Percentiles rank a stretch among this genome's conserved stretches.
These are phyloP conservation scores for Drosophila insularis DNA, from an alignment of 1,140 invertebrate genomes.

Conservation along the genomic window DNA sequence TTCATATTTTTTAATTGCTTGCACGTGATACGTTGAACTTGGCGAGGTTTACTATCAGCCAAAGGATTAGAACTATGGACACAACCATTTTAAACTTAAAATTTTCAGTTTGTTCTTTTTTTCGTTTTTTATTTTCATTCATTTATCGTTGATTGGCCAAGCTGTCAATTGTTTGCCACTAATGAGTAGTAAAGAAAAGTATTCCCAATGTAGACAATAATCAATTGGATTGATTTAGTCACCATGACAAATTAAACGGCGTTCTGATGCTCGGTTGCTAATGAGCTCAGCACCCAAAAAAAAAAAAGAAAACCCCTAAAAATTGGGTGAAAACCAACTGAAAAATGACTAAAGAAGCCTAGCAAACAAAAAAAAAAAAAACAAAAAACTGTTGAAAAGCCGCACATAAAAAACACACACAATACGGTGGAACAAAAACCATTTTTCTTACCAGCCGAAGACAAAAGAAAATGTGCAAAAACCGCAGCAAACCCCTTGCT, in stretches of 20 bases:
- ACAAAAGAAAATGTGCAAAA: conserved; percentile 34
- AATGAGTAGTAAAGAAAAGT: background rate
- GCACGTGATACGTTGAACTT: conserved; percentile 56
- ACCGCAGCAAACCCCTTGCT: conserved; percentile 64
- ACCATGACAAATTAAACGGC: conserved; percentile 74
- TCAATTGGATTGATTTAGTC: conserved; percentile 55
- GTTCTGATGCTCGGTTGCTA: conserved; percentile 41
- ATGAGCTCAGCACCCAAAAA: conserved; percentile 57
- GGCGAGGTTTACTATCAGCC: conserved; percentile 12
- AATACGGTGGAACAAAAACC: conserved; percentile 70
- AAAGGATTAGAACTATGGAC: background rate
- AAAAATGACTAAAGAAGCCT: conserved; percentile 9
- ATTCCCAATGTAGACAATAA: background rate
- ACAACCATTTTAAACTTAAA: conserved; percentile 1
- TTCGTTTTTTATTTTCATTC: conserved; percentile 7
- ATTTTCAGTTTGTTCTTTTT: conserved; percentile 7
- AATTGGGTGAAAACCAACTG: conserved; percentile 21
- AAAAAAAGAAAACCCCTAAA: conserved; percentile 16
- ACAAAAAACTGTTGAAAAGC: conserved; percentile 69
- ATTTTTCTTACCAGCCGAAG: conserved; percentile 61
- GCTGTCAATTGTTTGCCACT: conserved; percentile 27
- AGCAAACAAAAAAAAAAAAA: background rate
- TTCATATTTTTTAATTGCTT: conserved; percentile 47
- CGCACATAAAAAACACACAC: conserved; percentile 51
- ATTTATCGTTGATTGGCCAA: conserved; percentile 39